These are phyloP conservation scores for Cyanoliseus patagonus DNA, from an alignment of 2,113 vertebrate genomes.

Conservation along the genomic window DNA sequence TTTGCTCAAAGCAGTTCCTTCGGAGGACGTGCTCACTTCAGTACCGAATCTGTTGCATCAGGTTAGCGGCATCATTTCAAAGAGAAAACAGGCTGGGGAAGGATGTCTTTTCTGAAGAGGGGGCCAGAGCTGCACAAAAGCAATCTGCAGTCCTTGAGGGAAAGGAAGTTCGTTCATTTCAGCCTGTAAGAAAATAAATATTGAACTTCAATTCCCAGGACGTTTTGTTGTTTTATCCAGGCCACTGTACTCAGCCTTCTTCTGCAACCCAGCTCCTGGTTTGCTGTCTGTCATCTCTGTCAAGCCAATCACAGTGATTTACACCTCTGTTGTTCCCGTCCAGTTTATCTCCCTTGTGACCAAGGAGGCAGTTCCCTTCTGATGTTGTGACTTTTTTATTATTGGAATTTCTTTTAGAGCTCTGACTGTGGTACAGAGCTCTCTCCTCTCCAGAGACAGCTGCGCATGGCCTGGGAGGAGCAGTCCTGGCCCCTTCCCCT, in stretches of 20 bases:
- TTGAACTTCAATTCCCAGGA: not conserved
- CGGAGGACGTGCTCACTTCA: slow-evolving; percentile 27
- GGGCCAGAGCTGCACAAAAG: not conserved
- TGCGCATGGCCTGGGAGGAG: not conserved
- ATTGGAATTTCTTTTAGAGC: not conserved
- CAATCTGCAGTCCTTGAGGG: not conserved
- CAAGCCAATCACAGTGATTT: not conserved
- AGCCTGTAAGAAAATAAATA: not conserved
- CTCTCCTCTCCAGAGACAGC: not conserved
- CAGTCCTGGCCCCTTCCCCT: not conserved
- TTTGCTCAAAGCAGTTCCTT: slow-evolving; percentile 45
- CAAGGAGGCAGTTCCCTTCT: not conserved
- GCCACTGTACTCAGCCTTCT: not conserved
- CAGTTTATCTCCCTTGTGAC: not conserved
- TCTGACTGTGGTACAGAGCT: not conserved
- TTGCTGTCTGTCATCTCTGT: not conserved
- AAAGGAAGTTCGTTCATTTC: slow-evolving; percentile 11
- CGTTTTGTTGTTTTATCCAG: not conserved
- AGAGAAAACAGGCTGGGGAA: slow-evolving; percentile 3
- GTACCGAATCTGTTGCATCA: not conserved
- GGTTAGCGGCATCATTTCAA: not conserved
- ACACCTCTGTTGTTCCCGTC: not conserved
- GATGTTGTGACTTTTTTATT: not conserved
- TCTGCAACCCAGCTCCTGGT: not conserved
- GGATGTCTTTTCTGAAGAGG: not conserved